Evolutionary conservation across 2,888 invertebrate species (phyloP).

Genomic region (Drosophila infuscata): DNA sequence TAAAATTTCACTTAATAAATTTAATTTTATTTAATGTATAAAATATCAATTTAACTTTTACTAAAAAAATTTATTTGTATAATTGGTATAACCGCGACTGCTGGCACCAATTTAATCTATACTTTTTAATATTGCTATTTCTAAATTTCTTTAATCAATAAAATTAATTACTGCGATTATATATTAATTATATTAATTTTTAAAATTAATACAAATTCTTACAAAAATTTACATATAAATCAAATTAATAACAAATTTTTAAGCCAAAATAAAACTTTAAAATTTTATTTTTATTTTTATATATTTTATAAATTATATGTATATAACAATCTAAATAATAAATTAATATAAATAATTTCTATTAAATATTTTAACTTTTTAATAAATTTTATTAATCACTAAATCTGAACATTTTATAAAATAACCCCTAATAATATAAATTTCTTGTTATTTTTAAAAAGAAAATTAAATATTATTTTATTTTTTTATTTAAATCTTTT

Average conservation of each 20-base stretch:
- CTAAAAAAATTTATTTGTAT: constrained; percentile 87
- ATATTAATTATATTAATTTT: constrained; percentile 82
- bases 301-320: too few species aligned
- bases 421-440: constrained; percentile 5
- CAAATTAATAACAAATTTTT: constrained; percentile 86
- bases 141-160: constrained; percentile 87
- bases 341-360: too few species aligned
- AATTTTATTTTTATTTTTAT: constrained; percentile 6
- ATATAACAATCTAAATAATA: too few species aligned
- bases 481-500: neutral
- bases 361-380: constrained; percentile 13
- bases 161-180: constrained; percentile 86
- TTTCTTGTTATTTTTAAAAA: too few species aligned
- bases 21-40: constrained; percentile 85
- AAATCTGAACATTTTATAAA: constrained; percentile 10
- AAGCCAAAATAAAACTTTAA: constrained; percentile 86
- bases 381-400: constrained; percentile 32
- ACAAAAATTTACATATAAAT: constrained; percentile 87
- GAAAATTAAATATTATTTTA: constrained; percentile 1
- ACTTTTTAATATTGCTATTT: constrained; percentile 86
- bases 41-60: constrained; percentile 65
- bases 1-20: constrained; percentile 85
- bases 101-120: constrained; percentile 87
- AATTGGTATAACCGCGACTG: constrained; percentile 90
- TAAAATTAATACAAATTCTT: constrained; percentile 84